Conservation (phyloP, 2,113 vertebrate genomes). For the Anhinga rufa region DNA sequence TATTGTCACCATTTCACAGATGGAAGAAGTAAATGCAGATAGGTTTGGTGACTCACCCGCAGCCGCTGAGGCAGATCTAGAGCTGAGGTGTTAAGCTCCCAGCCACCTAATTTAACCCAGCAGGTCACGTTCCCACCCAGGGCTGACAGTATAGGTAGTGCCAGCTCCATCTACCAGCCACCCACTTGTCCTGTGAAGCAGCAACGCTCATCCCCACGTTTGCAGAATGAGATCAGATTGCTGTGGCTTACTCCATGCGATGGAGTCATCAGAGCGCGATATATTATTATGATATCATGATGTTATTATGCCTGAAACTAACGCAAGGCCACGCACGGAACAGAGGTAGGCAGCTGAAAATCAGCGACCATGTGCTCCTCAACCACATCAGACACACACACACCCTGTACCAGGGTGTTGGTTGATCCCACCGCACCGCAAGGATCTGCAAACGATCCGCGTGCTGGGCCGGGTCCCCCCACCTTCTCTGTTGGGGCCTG, state of each 20-base stretch:
- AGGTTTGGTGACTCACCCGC: neutral
- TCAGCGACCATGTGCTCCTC: neutral
- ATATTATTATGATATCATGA: conserved; percentile 30
- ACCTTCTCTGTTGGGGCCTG: neutral
- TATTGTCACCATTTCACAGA: conserved; percentile 28
- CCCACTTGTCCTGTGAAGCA: conserved; percentile 18
- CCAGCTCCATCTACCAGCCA: neutral
- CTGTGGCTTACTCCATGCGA: neutral
- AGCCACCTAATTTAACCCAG: conserved; percentile 25
- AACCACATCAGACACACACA: neutral
- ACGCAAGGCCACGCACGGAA: neutral
- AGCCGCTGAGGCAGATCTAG: neutral
- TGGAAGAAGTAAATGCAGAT: conserved; percentile 46
- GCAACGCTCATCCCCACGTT: neutral
- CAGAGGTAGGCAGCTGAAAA: neutral
- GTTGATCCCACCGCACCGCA: neutral
- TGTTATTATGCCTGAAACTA: conserved; percentile 36
- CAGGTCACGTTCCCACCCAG: conserved; percentile 48
- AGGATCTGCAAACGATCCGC: neutral
- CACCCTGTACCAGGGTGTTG: neutral
- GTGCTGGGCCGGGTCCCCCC: neutral
- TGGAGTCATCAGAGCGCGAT: neutral
- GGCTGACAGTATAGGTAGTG: neutral
- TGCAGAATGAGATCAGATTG: conserved; percentile 52
- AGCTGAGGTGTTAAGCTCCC: conserved; percentile 5